Base-by-base conservation (phyloP, 2,113 vertebrate species). In the Vidua macroura region DNA sequence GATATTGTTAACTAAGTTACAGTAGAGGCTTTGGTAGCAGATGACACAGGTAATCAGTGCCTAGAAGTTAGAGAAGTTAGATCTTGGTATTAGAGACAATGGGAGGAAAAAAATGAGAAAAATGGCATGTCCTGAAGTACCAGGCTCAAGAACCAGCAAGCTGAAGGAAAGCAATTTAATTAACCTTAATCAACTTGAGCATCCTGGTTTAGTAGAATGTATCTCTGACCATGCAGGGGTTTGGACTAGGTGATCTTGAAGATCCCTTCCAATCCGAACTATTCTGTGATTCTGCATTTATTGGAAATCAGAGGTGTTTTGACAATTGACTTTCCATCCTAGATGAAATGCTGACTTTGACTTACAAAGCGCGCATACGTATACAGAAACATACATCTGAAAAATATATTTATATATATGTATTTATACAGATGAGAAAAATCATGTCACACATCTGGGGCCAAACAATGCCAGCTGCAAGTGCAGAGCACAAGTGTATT, bases 401-500 rank as follows among this genome's bases (percentile, higher is more conserved):
- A 39, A 62, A 64, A 27, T 35, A 11, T 13, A n/a, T 8, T 37
- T 33, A 7, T 16, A 33, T 10, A 7, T 7, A 41, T 14, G 30
- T 37, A n/a, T 39, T 49, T 23, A 25, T 20, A 59, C 2, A 28
- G 19, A 51, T 30, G 28, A 66, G 51, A 80, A 75, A 81, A 67
- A 73, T 11, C 4, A 10, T 18, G 21, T 59, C 58, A 63, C 80
- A 33, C 22, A 64, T 51, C 35, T 39, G 11, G 55, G 41, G 46
- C 51, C 19, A 83, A 79, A 43, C 12, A 48, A 66, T 20, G 43
- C 11, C 62, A 64, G 15, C 11, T 41, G 25, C 27, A 70, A 24
- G 51, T 9, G 39, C 12, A 53, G 49, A 84, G 77, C 1, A 28
- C n/a, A 51, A 64, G 6, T 0, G 3, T 11, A 43, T 7, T 0